These are phyloP conservation scores for Leucoraja erinaceus DNA, from an alignment of 2,113 vertebrate genomes.

Conservation along the genomic window DNA sequence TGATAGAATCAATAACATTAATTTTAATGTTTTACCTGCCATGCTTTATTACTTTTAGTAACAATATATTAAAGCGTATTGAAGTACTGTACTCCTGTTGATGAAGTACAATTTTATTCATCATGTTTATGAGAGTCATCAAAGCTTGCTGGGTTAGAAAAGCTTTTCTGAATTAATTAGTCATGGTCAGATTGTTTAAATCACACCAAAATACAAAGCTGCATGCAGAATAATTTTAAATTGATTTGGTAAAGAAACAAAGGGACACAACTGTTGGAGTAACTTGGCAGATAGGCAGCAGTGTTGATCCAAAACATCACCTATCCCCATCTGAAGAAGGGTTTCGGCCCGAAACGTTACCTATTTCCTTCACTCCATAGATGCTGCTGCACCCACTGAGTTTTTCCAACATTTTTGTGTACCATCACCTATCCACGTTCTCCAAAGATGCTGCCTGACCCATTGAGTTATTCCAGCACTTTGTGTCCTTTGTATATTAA, in stretches of 20 bases:
- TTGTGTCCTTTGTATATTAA: too few species aligned
- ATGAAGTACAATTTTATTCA: constrained; percentile 12
- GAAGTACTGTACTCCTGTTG: background rate
- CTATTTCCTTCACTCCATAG: too few species aligned
- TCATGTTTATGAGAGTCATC: background rate
- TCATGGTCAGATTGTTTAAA: background rate
- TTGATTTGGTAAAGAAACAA: background rate
- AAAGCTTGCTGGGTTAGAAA: background rate
- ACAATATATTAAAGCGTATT: background rate
- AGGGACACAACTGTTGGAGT: too few species aligned
- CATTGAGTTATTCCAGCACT: too few species aligned
- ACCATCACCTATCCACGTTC: too few species aligned
- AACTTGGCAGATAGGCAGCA: too few species aligned
- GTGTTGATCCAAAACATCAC: too few species aligned
- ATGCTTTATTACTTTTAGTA: background rate
- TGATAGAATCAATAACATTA: background rate
- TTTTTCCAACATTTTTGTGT: too few species aligned
- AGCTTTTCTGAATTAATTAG: background rate
- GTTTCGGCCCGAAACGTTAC: too few species aligned
- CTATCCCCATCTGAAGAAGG: too few species aligned
- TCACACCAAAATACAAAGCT: background rate
- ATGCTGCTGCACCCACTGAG: too few species aligned
- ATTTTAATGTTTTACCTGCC: constrained; percentile 9
- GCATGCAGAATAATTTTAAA: background rate
- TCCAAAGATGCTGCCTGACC: too few species aligned